Conservation (phyloP, 2,888 invertebrate species). For the Ecdyonurus torrentis region DNA sequence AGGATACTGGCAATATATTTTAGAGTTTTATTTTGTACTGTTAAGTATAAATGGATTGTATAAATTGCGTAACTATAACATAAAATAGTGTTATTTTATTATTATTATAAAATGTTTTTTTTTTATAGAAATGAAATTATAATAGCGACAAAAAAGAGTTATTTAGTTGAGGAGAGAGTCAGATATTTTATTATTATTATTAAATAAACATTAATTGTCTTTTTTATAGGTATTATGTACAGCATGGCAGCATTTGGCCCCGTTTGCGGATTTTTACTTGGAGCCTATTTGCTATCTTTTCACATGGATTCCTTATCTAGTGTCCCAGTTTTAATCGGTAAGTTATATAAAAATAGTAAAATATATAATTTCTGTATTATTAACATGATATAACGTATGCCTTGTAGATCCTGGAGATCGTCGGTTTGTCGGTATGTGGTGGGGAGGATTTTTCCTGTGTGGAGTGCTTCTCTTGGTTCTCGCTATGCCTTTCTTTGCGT, state of each 20-base stretch:
- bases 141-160: no score
- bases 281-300: slow-evolving; percentile 77
- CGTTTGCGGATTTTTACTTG: slow-evolving; percentile 82
- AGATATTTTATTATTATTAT: no score
- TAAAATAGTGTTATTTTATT: no score
- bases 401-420: slow-evolving; percentile 59
- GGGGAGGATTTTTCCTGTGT: slow-evolving; percentile 87
- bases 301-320: slow-evolving; percentile 80
- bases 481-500: slow-evolving; percentile 82
- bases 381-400: no score
- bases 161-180: no score
- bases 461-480: slow-evolving; percentile 70
- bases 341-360: slow-evolving; percentile 17
- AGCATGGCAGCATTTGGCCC: slow-evolving; percentile 94
- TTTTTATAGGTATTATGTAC: slow-evolving; percentile 71
- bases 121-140: no score
- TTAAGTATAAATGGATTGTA: no score
- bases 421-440: slow-evolving; percentile 87
- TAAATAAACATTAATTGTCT: no score
- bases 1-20: no score
- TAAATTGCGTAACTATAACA: no score
- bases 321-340: slow-evolving; percentile 55
- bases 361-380: neutral
- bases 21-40: no score
- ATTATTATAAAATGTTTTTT: no score